Evolutionary conservation across 1,140 invertebrate species (phyloP).

Genomic region (Manduca sexta): DNA sequence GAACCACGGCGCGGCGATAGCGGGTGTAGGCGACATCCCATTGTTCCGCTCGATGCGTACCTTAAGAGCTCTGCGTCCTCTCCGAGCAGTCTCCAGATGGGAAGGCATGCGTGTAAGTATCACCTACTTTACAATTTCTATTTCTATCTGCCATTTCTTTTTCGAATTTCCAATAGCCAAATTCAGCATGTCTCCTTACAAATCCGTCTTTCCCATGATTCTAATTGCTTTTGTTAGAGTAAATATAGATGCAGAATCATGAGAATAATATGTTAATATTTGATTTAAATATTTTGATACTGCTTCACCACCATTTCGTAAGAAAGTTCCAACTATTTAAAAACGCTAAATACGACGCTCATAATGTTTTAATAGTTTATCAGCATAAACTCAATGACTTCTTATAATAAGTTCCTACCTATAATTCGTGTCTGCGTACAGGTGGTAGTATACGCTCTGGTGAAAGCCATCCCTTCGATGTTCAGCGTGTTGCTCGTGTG

Average conservation of each 20-base stretch:
- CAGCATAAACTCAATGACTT: too few species aligned
- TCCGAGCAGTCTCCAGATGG: constrained; percentile 94
- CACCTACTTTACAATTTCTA: constrained; percentile 3
- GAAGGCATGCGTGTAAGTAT: constrained; percentile 97
- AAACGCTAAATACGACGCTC: too few species aligned
- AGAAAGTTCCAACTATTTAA: too few species aligned
- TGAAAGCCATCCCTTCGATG: constrained; percentile 96
- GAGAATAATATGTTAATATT: too few species aligned
- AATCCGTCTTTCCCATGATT: too few species aligned
- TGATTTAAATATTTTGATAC: too few species aligned
- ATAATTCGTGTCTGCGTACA: constrained; percentile 14
- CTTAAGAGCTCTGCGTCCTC: constrained; percentile 89
- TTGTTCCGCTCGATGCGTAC: constrained; percentile 95
- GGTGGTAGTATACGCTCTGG: constrained; percentile 92
- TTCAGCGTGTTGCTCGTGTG: constrained; percentile 96
- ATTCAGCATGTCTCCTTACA: background rate
- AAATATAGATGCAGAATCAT: too few species aligned
- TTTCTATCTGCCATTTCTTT: constrained; percentile 32
- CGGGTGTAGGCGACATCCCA: constrained; percentile 87
- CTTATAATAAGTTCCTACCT: too few species aligned
- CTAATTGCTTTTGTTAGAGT: too few species aligned
- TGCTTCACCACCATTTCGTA: too few species aligned
- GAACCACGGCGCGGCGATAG: constrained; percentile 88
- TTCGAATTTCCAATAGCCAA: constrained; percentile 52
- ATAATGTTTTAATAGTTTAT: too few species aligned